Evolutionary conservation across 2,113 vertebrate genomes (phyloP).

Genomic region (Tyrannus savana): DNA sequence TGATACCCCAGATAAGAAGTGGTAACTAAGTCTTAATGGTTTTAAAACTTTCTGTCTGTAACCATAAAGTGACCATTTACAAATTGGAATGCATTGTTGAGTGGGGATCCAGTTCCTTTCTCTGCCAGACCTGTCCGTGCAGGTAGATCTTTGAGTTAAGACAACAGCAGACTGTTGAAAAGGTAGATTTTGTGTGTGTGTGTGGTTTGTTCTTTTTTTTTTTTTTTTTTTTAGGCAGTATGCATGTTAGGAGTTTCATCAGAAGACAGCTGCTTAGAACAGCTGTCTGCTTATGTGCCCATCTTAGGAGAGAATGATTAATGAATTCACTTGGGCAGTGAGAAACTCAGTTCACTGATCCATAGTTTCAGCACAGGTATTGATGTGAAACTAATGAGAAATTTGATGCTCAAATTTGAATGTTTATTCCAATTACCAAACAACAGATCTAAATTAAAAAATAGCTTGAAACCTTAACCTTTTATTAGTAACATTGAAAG

Average conservation of each 20-base stretch:
- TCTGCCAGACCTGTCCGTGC: constrained; percentile 16
- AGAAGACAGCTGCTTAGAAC: constrained; percentile 78
- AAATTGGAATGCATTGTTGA: constrained; percentile 71
- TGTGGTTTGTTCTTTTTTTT: neutral
- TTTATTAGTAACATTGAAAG: constrained; percentile 62
- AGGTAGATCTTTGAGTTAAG: constrained; percentile 43
- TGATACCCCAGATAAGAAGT: constrained; percentile 75
- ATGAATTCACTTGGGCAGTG: constrained; percentile 85
- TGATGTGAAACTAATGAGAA: constrained; percentile 89
- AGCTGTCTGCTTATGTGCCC: constrained; percentile 78
- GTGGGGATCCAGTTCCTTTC: constrained; percentile 59
- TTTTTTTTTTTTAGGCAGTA: neutral
- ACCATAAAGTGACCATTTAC: constrained; percentile 76
- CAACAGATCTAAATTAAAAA: constrained; percentile 80
- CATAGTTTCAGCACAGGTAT: constrained; percentile 82
- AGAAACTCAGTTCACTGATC: constrained; percentile 82
- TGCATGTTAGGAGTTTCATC: constrained; percentile 37
- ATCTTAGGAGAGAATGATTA: constrained; percentile 84
- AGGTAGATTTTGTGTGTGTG: constrained; percentile 1
- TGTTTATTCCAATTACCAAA: constrained; percentile 87
- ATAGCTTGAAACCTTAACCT: constrained; percentile 76
- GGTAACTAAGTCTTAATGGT: constrained; percentile 76
- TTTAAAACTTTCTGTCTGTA: constrained; percentile 73
- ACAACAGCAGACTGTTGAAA: constrained; percentile 17
- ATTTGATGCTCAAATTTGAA: constrained; percentile 85